Base-by-base conservation (phyloP, 2,888 invertebrate species). In the Diarsia rubi region DNA sequence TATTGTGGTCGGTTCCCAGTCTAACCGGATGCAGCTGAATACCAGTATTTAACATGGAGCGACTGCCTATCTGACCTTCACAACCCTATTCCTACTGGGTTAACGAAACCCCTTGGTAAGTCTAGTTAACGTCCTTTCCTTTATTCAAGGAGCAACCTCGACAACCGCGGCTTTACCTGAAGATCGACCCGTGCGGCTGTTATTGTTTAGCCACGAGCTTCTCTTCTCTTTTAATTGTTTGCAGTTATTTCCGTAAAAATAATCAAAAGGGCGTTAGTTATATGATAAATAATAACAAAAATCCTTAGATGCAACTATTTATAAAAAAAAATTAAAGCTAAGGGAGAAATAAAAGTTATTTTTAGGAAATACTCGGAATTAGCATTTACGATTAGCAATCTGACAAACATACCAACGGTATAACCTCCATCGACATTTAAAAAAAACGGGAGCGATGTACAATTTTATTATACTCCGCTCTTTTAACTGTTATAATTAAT, bases 401-500 rank as follows among this genome's bases (percentile, higher is more conserved):
- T 54, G 27, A 84, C 74, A 70, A 62, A 88, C 79, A 67, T 37
- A 79, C 70, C 24, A 64, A 81, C 78, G 84, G 71, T 49, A 21
- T 64, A 73, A 83, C 54, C 73, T 64, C 75, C 63, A 86, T 80
- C 60, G 75, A 74, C 75, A 75, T 70, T 88, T 73, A 84, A 90
- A 90, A 90, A 90, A 83, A 93, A 91, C 88, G 91, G 88, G 91
- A 91, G 89, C 93, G 91, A 91, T 93, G 92, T 88, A 94, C 92
- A 92, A 92, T 94, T 94, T 94, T 95, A 94, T 93, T 92, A 92
- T 91, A 88, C 87, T 89, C 90, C 92, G 93, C 91, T 93, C 93
- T 93, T 94, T 94, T 94, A 94, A 95, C 93, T 91, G 93, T 93
- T 92, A 92, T 95, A 95, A 95, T 95, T 94, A 94, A 94, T 94